Base-by-base conservation (phyloP, 1,140 invertebrate species). In the Drosophila bocki region DNA sequence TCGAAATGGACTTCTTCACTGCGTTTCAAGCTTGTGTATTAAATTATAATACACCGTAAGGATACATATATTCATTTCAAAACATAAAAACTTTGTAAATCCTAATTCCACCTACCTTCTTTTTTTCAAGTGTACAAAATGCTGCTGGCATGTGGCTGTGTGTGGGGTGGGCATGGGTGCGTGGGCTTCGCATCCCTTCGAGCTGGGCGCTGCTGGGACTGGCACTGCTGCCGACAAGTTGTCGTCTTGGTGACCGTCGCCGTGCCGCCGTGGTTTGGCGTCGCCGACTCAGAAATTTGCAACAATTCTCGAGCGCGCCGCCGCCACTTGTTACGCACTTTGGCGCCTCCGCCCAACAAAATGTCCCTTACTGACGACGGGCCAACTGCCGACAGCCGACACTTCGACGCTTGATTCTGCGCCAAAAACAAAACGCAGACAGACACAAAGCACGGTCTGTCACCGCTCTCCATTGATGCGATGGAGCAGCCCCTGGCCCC, bases 241-340 rank as follows among this genome's bases (percentile, higher is more conserved):
- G 83, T 86, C 83, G 83, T 87, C 83, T 78, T 72, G 58, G 65
- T 87, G 75, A 69, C 60, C 80, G 83, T 75, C 82, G 82, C 69
- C 78, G 63, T 45, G 54, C 35, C 48, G 54, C 35, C 77, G 61
- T 57, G 42, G 71, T 71, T 54, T 70, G 81, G 64, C 82, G 82
- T 65, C 82, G 70, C 41, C 64, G 61, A 86, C 76, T 78, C 78
- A 67, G 51, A 71, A 87, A 75, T 72, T 72, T 51, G 75, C 77
- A 87, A 80, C 82, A 87, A 82, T 82, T 87, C 80, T 61, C 67
- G 72, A 84, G 64, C 71, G 58, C 71, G 82, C 50, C 65, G 75
- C 64, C 84, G 81, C 85, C 85, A 88, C 84, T 88, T 88, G 84
- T 88, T 90, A 88, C 84, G 75, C 84, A 80, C 78, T 88, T 80